phyloP scores from a whole-genome alignment of 2,888 invertebrate species.

The Brachyptera putata region DNA sequence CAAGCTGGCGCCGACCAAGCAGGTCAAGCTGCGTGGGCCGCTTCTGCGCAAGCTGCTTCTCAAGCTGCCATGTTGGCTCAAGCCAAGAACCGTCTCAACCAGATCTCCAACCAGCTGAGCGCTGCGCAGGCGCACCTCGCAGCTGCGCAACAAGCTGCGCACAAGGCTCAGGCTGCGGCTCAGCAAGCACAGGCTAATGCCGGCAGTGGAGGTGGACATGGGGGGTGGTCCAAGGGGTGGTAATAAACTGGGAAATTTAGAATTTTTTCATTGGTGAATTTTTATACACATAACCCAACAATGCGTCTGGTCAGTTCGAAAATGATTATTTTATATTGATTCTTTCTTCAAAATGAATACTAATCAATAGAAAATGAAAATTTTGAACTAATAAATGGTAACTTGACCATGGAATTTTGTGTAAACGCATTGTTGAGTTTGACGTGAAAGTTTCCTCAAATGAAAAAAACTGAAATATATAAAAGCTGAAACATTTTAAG shows the following conservation, averaged over 20 bases:
- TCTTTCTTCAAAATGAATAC: too few relatives aligned
- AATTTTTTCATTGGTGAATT: too few relatives aligned
- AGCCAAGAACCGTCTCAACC: not conserved
- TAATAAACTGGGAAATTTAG: not conserved
- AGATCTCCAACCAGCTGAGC: not conserved
- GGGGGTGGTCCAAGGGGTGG: not conserved
- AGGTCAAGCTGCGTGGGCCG: not conserved
- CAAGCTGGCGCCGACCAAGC: not conserved
- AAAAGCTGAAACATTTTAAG: too few relatives aligned
- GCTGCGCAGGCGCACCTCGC: conserved; percentile 3
- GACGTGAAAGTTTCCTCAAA: too few relatives aligned
- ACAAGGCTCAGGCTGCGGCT: not conserved
- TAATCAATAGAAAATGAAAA: too few relatives aligned
- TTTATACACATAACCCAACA: too few relatives aligned
- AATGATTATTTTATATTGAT: too few relatives aligned
- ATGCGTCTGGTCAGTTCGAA: too few relatives aligned
- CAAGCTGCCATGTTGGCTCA: not conserved
- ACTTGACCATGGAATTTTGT: too few relatives aligned
- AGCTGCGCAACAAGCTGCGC: not conserved
- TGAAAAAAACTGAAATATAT: too few relatives aligned
- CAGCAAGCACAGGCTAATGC: not conserved
- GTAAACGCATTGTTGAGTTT: too few relatives aligned
- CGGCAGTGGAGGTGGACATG: not conserved
- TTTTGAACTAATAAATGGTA: too few relatives aligned
- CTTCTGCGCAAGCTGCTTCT: not conserved